Conservation (phyloP, 2,888 invertebrate species). For the Polymixis lichenea region DNA sequence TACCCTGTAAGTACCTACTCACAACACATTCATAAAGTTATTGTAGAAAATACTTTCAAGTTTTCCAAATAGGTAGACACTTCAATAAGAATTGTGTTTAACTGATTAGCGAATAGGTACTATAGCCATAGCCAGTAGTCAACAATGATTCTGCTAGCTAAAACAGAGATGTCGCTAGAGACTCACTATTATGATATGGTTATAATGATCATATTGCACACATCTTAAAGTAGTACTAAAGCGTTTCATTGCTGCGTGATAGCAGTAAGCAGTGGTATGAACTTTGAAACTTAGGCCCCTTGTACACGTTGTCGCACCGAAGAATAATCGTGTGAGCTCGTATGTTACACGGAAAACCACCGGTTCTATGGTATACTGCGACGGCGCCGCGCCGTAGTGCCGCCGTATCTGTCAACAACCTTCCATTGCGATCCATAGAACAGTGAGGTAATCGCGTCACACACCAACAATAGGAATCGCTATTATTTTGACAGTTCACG, state of each 20-base stretch:
- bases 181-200: too few species aligned
- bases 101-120: neutral
- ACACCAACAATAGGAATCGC: too few species aligned
- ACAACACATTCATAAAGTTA: slow-evolving; percentile 1
- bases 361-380: too few species aligned
- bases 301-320: neutral
- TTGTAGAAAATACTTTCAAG: slow-evolving; percentile 15
- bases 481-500: too few species aligned
- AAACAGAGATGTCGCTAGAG: neutral
- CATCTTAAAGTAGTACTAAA: neutral
- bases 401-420: too few species aligned
- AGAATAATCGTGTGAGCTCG: too few species aligned
- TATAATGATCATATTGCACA: slow-evolving; percentile 9
- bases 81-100: neutral
- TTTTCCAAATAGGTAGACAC: neutral
- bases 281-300: slow-evolving; percentile 9
- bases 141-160: neutral
- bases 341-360: too few species aligned
- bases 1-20: slow-evolving; percentile 35
- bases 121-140: neutral
- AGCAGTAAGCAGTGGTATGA: neutral
- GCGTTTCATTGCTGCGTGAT: neutral
- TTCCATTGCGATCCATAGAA: too few species aligned
- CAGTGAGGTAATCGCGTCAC: too few species aligned
- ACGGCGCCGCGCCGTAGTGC: too few species aligned